Conservation (phyloP, 2,888 invertebrate genomes). For the Sinodicranocentrus sp. region DNA sequence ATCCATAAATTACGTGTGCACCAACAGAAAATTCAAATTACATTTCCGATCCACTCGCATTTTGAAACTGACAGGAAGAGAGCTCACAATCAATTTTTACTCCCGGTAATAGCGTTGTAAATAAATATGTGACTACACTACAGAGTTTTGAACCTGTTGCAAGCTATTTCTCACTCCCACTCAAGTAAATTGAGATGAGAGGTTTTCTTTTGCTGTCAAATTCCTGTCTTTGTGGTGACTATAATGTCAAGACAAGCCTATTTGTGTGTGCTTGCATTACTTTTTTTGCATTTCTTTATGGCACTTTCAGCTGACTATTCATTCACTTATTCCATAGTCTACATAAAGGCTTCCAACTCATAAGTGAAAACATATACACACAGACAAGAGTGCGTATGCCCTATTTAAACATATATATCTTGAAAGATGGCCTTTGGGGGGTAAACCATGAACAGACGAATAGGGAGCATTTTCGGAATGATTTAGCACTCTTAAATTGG, state of each 20-base stretch:
- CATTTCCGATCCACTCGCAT: neutral
- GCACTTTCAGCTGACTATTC: neutral
- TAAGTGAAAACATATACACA: too few relatives aligned
- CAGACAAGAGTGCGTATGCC: too few relatives aligned
- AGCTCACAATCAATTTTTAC: neutral
- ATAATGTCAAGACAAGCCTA: constrained; percentile 21
- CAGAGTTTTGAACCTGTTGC: constrained; percentile 39
- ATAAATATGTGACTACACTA: neutral
- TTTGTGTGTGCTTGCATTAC: too few relatives aligned
- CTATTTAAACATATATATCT: too few relatives aligned
- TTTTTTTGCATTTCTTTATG: too few relatives aligned
- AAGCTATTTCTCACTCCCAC: constrained; percentile 30
- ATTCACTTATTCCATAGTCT: too few relatives aligned
- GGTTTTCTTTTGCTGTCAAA: constrained; percentile 41
- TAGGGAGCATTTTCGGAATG: constrained; percentile 7
- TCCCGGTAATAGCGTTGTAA: neutral
- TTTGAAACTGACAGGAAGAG: neutral
- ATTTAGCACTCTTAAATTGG: constrained; percentile 39
- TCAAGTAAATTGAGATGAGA: constrained; percentile 37
- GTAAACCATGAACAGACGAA: too few relatives aligned
- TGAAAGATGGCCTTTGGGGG: too few relatives aligned
- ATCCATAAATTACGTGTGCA: too few relatives aligned
- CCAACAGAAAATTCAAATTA: neutral
- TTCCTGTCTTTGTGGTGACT: constrained; percentile 23
- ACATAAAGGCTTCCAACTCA: too few relatives aligned